phyloP scores from a whole-genome alignment of 1,140 invertebrate genomes.

The Solen grandis region DNA sequence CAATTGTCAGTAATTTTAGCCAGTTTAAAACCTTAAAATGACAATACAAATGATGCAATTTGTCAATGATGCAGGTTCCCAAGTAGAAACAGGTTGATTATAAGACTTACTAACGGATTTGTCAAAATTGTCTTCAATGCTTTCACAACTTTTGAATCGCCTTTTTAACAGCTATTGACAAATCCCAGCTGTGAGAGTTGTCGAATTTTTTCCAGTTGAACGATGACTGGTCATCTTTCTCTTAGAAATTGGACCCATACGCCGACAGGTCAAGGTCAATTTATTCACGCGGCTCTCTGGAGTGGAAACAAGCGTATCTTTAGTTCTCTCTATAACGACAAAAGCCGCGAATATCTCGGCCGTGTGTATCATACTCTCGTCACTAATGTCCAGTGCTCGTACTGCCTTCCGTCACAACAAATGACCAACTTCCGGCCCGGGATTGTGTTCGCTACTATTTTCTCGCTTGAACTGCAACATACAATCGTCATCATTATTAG shows the following conservation, averaged over 20 bases:
- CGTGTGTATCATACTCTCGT: constrained; percentile 73
- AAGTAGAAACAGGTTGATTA: too few relatives aligned
- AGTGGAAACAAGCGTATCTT: constrained; percentile 70
- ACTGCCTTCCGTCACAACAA: constrained; percentile 73
- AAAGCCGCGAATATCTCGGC: constrained; percentile 75
- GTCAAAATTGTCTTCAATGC: constrained; percentile 75
- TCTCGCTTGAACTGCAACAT: constrained; percentile 72
- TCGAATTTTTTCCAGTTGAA: constrained; percentile 79
- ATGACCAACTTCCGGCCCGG: constrained; percentile 72
- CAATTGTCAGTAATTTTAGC: too few relatives aligned
- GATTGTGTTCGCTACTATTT: constrained; percentile 63
- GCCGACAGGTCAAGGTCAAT: constrained; percentile 76
- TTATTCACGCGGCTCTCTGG: constrained; percentile 76
- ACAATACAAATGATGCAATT: too few relatives aligned
- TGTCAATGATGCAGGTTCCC: too few relatives aligned
- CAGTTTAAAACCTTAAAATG: too few relatives aligned
- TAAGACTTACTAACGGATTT: constrained; percentile 78
- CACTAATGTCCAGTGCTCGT: constrained; percentile 73
- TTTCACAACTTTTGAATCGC: constrained; percentile 74
- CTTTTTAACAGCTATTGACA: constrained; percentile 72
- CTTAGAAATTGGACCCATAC: constrained; percentile 65
- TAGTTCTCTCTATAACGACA: constrained; percentile 71
- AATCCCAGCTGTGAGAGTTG: constrained; percentile 72
- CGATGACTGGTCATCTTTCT: constrained; percentile 65
- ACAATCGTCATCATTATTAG: too few relatives aligned